Percentiles rank a stretch among this genome's conserved stretches.
phyloP scores from a whole-genome alignment of 2,888 invertebrate species.

The Coelinius sp. region DNA sequence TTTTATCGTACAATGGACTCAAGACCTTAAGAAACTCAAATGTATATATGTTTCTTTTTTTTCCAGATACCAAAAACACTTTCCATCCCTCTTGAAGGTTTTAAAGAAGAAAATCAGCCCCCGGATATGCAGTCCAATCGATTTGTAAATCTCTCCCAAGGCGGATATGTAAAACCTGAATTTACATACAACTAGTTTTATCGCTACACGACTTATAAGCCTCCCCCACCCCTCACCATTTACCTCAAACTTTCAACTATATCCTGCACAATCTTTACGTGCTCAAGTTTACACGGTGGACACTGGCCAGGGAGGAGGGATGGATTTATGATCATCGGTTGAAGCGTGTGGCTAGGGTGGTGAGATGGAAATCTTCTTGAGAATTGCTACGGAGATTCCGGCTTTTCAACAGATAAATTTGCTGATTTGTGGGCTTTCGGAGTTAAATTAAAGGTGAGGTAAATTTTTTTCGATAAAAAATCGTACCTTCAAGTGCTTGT shows the following conservation, averaged over 20 bases:
- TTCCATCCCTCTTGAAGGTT: slow-evolving; percentile 4
- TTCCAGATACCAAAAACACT: slow-evolving; percentile 9
- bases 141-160: slow-evolving; percentile 47
- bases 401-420: slow-evolving; percentile 10
- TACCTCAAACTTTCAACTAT: slow-evolving; percentile 27
- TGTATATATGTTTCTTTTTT: slow-evolving; percentile 36
- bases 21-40: slow-evolving; percentile 9
- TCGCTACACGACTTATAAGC: slow-evolving; percentile 50
- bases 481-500: too few species aligned
- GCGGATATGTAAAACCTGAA: slow-evolving; percentile 49
- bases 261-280: slow-evolving; percentile 48
- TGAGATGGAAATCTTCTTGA: slow-evolving; percentile 49
- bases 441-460: neutral
- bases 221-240: slow-evolving; percentile 26
- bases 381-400: neutral
- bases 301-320: slow-evolving; percentile 54
- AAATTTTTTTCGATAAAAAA: neutral
- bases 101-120: slow-evolving; percentile 20
- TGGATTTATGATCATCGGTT: slow-evolving; percentile 63
- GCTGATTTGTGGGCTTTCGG: neutral
- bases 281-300: slow-evolving; percentile 42
- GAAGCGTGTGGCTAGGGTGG: slow-evolving; percentile 47
- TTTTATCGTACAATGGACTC: slow-evolving; percentile 50
- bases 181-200: slow-evolving; percentile 61
- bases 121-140: slow-evolving; percentile 42